Evolutionary conservation across 2,888 invertebrate genomes (phyloP), one percentile per base, ranked within the genome.

Genomic region (Alentia gelatinosa): DNA sequence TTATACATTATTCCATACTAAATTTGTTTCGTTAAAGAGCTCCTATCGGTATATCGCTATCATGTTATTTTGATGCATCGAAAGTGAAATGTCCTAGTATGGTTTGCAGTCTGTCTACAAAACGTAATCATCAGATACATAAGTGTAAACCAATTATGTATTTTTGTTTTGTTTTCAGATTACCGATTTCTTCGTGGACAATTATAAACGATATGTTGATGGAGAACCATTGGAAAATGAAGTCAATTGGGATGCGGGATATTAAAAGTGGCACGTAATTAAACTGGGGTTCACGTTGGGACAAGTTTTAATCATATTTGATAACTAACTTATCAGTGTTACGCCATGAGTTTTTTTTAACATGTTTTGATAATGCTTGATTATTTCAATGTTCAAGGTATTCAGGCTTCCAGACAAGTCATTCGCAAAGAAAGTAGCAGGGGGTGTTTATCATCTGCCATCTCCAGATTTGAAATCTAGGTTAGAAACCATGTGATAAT

Each of bases 201-300:
- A 91, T 33, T 91, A 91, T 37, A 39, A 84, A 19, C 63, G 86
- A 3, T 91, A 63, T 42, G 37, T 84, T 9, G 86, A 91, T 12
- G 90, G 88, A 3, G 0, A 40, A 74, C 90, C 91, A 1, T 50
- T 91, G 30, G 63, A 63, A 5, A 42, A 90, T 42, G 33, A 37
- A 7, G 91, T 91, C 9, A 68, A 91, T 33, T 90, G 90, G 90
- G 42, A 90, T 0, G 35, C 39, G 12, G 91, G 90, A 0, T 91
- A 91, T 50, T 91, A 42, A 90, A 9, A 37, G 3, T 7, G 39
- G n/a, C 9, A 56, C n/a, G 9, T 12, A 56, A n/a, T 56, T 42
- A 42, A 7, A 7, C 7, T 42, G 9, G 7, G 15, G 9, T 42
- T 7, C 47, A 42, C 9, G 47, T 12, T 42, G 47, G 15, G 9